phyloP scores from a whole-genome alignment of 2,888 invertebrate genomes.

The Crepidodera aurea region DNA sequence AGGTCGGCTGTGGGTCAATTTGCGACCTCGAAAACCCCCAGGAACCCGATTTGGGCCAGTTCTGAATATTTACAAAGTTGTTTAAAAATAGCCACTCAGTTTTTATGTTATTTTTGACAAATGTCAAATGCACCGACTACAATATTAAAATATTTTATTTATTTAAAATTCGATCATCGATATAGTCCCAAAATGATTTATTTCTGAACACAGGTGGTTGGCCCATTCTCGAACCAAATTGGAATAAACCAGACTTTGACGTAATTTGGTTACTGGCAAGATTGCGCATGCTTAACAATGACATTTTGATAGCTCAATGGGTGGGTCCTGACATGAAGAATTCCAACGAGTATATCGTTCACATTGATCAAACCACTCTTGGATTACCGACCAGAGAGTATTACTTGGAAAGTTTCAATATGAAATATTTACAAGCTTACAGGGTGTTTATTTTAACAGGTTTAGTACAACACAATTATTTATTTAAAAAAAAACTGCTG shows the following conservation, averaged over 20 bases:
- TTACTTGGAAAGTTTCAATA: conserved; percentile 73
- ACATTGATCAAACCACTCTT: conserved; percentile 88
- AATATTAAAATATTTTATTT: too few species aligned
- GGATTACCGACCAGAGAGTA: conserved; percentile 80
- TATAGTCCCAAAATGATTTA: too few species aligned
- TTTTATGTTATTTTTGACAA: too few species aligned
- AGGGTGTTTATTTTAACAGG: conserved; percentile 74
- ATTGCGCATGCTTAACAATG: conserved; percentile 82
- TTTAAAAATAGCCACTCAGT: too few species aligned
- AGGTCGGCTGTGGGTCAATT: too few species aligned
- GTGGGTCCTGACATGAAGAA: conserved; percentile 92
- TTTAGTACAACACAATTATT: background rate
- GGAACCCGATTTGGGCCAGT: too few species aligned
- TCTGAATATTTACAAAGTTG: too few species aligned
- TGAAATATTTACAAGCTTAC: conserved; percentile 79
- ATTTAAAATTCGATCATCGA: too few species aligned
- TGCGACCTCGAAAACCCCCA: too few species aligned
- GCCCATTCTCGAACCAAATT: conserved; percentile 77
- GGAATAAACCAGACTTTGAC: conserved; percentile 73
- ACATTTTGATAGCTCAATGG: conserved; percentile 85
- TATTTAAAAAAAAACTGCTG: too few species aligned
- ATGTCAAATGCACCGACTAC: too few species aligned
- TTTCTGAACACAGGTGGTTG: conserved; percentile 67
- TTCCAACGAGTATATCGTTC: conserved; percentile 87
- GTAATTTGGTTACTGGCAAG: conserved; percentile 79